Evolutionary conservation across 1,140 invertebrate species (phyloP), one percentile per base, ranked within the genome.

Genomic region (Drosophila lini): DNA sequence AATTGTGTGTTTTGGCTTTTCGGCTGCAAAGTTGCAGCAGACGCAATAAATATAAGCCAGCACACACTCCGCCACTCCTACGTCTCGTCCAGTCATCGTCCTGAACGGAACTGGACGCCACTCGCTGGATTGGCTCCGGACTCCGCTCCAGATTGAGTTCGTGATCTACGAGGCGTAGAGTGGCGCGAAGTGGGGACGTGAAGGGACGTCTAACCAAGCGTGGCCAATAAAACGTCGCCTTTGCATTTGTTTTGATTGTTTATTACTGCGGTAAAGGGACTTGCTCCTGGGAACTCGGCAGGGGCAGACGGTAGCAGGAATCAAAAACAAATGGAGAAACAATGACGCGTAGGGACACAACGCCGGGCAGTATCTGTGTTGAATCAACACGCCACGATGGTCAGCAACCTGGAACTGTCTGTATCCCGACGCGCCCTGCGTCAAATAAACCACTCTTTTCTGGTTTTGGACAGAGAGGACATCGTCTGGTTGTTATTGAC

Each of bases 241-340:
- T 88, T 89, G 77, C 64, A 77, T 88, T 83, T 89, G 84, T 89
- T 89, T 84, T 89, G 84, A 85, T 90, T 90, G 84, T 89, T 89
- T 89, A 90, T 89, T 89, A 84, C 84, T 89, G 84, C 84, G 81
- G 84, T 76, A 84, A 75, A 78, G 67, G 50, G 70, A 76, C 56
- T 42, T 57, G 15, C 56, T 48, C 64, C 16, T 34, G 40, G 32
- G 6, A 31, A 36, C 53, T 36, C 31, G 36, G 6, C 44, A 61
- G 44, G 31, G 25, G 10, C 40, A 48, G 55, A 53, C 42, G 13
- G 55, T 25, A 38, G 48, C 44, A 58, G 44, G 44, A 81, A 45
- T 40, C 38, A 58, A 70, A 64, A 57, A 70, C 60, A 79, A 80
- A 82, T 88, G 76, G 59, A 60, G 70, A 80, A 73, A 74, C 68